phyloP scores from a whole-genome alignment of 2,113 vertebrate genomes.

The Shinisaurus crocodilurus region DNA sequence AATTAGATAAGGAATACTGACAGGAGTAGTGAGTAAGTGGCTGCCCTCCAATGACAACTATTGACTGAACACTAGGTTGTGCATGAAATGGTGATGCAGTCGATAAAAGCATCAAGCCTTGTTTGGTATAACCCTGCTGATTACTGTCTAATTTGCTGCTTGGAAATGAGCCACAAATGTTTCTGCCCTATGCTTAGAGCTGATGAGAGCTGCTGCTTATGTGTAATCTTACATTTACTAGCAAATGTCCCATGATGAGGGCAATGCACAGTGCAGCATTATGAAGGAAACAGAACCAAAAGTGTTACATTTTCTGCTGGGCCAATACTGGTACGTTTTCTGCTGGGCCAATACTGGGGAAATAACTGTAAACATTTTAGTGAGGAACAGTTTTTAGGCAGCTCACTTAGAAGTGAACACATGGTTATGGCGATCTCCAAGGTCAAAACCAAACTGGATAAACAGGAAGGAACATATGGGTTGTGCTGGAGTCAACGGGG shows the following conservation, averaged over 20 bases:
- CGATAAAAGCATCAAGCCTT: slow-evolving; percentile 80
- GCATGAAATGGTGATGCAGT: slow-evolving; percentile 76
- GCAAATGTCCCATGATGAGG: slow-evolving; percentile 54
- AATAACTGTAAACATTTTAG: neutral
- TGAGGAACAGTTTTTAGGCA: neutral
- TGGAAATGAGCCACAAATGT: slow-evolving; percentile 77
- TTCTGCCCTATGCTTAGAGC: slow-evolving; percentile 64
- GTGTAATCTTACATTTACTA: slow-evolving; percentile 76
- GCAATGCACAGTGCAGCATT: slow-evolving; percentile 23
- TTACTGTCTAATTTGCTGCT: slow-evolving; percentile 75
- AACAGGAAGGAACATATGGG: neutral
- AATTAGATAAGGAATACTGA: slow-evolving; percentile 80
- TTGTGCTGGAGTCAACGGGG: neutral
- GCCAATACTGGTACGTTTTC: neutral
- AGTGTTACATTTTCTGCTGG: neutral
- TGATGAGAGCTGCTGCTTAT: slow-evolving; percentile 70
- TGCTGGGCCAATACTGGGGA: neutral
- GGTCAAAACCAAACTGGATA: neutral
- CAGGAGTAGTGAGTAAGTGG: slow-evolving; percentile 73
- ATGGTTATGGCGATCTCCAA: neutral
- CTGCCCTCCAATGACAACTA: slow-evolving; percentile 76
- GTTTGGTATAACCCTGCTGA: slow-evolving; percentile 73
- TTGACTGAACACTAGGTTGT: slow-evolving; percentile 77
- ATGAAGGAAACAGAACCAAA: slow-evolving; percentile 23
- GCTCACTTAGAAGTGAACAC: neutral